Conservation (phyloP, 2,113 vertebrate genomes). For the Thermophis baileyi region DNA sequence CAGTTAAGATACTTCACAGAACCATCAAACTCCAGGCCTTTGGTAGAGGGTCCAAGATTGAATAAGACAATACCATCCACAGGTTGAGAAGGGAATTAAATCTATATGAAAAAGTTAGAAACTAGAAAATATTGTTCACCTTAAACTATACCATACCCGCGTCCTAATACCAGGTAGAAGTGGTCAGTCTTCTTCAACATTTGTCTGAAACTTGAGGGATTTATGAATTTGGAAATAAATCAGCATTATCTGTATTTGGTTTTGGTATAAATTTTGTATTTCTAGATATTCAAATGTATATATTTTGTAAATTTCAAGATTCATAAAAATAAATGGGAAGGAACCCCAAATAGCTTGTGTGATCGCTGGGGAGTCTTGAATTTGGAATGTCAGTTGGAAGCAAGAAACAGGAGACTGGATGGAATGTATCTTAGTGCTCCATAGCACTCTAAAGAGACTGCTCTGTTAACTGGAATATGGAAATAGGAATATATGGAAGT, state of each 20-base stretch:
- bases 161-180: not conserved
- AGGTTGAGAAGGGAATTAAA: not conserved
- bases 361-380: not conserved
- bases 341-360: not conserved
- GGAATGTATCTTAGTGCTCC: not conserved
- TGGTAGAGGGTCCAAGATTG: not conserved
- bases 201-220: not conserved
- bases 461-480: not conserved
- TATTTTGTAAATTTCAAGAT: not conserved
- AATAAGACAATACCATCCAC: not conserved
- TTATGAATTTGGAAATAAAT: not conserved
- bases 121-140: not conserved
- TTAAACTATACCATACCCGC: not conserved
- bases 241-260: not conserved
- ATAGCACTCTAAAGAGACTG: not conserved
- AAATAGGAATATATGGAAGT: not conserved
- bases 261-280: not conserved
- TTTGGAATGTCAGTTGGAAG: not conserved
- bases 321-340: not conserved
- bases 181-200: not conserved
- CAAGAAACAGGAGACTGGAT: not conserved
- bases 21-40: not conserved
- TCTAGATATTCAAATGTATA: not conserved
- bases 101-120: not conserved
- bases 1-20: not conserved